phyloP scores from a whole-genome alignment of 23 tunicate genomes.

The Corella eumyota region DNA sequence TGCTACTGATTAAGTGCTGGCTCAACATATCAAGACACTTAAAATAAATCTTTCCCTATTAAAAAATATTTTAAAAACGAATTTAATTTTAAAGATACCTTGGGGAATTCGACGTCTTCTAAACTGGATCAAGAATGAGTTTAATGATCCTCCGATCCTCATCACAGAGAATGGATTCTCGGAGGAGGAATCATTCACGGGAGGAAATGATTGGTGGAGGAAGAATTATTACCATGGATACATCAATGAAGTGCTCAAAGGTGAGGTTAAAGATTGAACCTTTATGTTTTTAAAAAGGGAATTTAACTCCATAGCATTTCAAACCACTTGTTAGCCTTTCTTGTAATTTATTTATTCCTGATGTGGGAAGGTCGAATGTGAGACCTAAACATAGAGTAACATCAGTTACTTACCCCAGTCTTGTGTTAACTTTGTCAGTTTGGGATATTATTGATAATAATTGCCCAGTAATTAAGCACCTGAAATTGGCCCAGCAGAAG shows the following conservation, averaged over 20 bases:
- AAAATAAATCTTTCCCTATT: too few species aligned
- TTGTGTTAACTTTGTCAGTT: too few species aligned
- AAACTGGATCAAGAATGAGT: conserved; percentile 57
- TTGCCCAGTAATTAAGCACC: background rate
- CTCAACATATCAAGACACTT: too few species aligned
- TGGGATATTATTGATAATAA: too few species aligned
- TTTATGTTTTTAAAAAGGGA: background rate
- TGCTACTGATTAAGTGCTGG: too few species aligned
- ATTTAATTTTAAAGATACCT: conserved; percentile 49
- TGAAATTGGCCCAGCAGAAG: too few species aligned
- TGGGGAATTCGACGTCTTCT: conserved; percentile 83
- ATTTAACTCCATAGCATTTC: background rate
- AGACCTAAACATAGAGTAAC: too few species aligned
- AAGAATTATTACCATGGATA: conserved; percentile 52
- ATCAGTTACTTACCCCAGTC: too few species aligned
- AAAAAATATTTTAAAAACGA: too few species aligned
- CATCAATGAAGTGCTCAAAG: conserved; percentile 86
- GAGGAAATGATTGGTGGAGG: conserved; percentile 87
- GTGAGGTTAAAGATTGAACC: conserved; percentile 4
- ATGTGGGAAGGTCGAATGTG: too few species aligned
- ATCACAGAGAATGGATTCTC: conserved; percentile 95
- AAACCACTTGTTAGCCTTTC: background rate
- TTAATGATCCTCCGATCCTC: conserved; percentile 48
- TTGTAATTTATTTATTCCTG: background rate
- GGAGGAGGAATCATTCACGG: conserved; percentile 61